These are phyloP conservation scores for Iguana delicatissima DNA, from an alignment of 2,797 vertebrate genomes.

Conservation along the genomic window DNA sequence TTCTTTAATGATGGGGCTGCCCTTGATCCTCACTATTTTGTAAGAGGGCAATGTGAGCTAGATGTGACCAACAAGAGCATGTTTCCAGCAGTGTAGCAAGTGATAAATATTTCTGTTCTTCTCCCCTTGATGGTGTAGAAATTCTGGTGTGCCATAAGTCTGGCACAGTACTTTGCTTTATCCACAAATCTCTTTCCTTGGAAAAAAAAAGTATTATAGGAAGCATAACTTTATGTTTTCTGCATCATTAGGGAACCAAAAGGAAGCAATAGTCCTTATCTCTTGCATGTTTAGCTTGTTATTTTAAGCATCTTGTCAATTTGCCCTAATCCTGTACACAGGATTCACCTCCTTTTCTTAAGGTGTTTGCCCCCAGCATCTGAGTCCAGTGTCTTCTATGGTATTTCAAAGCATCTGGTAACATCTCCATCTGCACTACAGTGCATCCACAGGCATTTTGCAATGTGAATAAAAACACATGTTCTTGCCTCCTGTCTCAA, in stretches of 20 bases:
- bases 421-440: background rate
- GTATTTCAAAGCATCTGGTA: background rate
- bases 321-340: background rate
- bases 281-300: background rate
- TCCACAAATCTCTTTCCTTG: background rate
- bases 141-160: background rate
- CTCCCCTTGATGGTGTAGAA: background rate
- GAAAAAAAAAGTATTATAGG: background rate
- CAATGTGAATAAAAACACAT: background rate
- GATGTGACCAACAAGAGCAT: background rate
- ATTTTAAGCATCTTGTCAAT: background rate
- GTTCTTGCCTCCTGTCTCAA: background rate
- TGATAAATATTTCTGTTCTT: background rate
- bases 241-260: slow-evolving; percentile 24
- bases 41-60: background rate
- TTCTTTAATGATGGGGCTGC: background rate
- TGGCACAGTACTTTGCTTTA: background rate
- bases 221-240: background rate
- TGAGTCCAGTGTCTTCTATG: background rate
- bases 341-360: background rate
- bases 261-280: slow-evolving; percentile 28
- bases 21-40: background rate
- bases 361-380: background rate
- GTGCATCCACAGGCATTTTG: background rate
- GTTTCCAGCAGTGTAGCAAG: background rate